Conservation (phyloP, 2,888 invertebrate genomes). For the Synergus laeviventris region DNA sequence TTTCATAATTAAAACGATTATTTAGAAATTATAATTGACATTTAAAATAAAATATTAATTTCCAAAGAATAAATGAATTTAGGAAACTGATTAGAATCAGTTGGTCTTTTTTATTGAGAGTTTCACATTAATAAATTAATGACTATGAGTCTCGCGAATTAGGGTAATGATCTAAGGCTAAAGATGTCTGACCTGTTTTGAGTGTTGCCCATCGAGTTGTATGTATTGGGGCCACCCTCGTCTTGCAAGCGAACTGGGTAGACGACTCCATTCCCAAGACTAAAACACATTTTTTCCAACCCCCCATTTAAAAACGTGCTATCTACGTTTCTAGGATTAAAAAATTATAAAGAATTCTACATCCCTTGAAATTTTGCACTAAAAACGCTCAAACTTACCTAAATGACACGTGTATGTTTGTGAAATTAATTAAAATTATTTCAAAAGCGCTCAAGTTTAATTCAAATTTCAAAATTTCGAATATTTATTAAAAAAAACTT, state of each 20-base stretch:
- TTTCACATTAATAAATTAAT: neutral
- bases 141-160: neutral
- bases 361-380: neutral
- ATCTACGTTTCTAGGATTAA: constrained; percentile 11
- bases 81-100: neutral
- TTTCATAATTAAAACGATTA: no score
- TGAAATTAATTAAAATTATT: neutral
- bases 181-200: constrained; percentile 86
- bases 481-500: no score
- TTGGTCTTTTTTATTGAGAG: neutral
- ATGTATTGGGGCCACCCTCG: constrained; percentile 83
- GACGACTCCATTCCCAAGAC: constrained; percentile 93
- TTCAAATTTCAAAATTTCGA: neutral
- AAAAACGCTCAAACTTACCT: neutral
- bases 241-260: constrained; percentile 87
- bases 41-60: neutral
- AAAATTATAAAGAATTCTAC: constrained; percentile 4
- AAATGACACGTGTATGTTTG: neutral
- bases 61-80: neutral
- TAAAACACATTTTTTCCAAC: constrained; percentile 78
- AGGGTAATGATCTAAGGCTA: constrained; percentile 56
- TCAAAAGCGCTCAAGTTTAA: neutral
- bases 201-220: constrained; percentile 94
- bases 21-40: neutral
- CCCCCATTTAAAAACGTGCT: constrained; percentile 62